These are phyloP conservation scores for Tridacna crocea DNA, from an alignment of 2,888 invertebrate species.

Conservation along the genomic window DNA sequence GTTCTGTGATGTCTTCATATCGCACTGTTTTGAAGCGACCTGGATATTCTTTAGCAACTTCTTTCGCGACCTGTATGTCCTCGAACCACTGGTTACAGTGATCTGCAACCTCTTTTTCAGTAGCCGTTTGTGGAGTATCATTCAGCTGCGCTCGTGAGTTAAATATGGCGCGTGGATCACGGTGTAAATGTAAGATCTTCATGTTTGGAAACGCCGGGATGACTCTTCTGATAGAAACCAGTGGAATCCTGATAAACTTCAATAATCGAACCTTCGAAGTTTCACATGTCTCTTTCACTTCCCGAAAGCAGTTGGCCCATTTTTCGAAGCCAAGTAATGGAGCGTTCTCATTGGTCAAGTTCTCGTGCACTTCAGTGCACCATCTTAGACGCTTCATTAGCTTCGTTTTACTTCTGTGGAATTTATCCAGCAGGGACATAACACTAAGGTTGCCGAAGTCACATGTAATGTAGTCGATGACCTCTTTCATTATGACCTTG, in stretches of 20 bases:
- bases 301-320: conserved; percentile 1
- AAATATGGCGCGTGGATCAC: conserved; percentile 21
- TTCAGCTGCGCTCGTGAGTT: conserved; percentile 13
- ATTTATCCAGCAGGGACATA: conserved; percentile 10
- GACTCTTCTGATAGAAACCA: background rate
- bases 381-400: conserved; percentile 8
- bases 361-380: conserved; percentile 4
- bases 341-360: background rate
- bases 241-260: conserved; percentile 10
- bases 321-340: background rate
- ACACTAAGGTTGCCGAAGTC: conserved; percentile 6
- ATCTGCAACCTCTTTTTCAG: conserved; percentile 3
- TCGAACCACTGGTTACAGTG: conserved; percentile 20
- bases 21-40: background rate
- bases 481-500: conserved; percentile 4
- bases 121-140: conserved; percentile 19
- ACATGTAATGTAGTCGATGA: conserved; percentile 5
- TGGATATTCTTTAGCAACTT: conserved; percentile 9
- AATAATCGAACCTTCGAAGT: background rate
- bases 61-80: conserved; percentile 1
- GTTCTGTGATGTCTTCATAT: conserved; percentile 12
- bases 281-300: background rate
- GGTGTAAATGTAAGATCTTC: conserved; percentile 21
- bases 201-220: conserved; percentile 26
- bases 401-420: conserved; percentile 16